Evolutionary conservation across 1,140 invertebrate species (phyloP), one percentile per base, ranked within the genome.

Genomic region (Drosophila albomicans): DNA sequence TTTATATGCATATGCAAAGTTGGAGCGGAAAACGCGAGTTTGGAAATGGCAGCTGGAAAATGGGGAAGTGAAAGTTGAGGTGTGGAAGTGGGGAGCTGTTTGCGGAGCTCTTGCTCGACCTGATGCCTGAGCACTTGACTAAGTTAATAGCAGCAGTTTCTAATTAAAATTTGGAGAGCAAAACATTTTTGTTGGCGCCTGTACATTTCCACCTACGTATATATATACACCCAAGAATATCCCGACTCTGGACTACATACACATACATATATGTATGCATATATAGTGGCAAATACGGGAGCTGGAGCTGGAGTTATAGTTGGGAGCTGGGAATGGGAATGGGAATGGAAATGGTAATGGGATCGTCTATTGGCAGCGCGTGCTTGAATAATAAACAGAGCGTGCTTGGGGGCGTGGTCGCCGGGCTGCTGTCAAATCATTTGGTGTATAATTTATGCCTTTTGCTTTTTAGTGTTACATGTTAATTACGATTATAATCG

Each of bases 351-450:
- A 30, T 15, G 38, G 35, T 45, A 20, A 28, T 15, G 57, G 45
- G 28, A 15, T 13, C 11, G 41, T 87, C 63, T 73, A 81, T 84
- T 77, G 77, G 57, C 67, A 67, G 84, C 80, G 52, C 74, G 84
- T 87, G 84, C 85, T 87, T 80, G 85, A 84, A 89, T 88, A 87
- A 78, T 78, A 89, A 88, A 84, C 81, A 88, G 84, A 81, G 74
- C 84, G 65, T 68, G 66, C 46, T 25, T 43, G 5, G 6, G 7
- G 35, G 20, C 4, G 62, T 2, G 8, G n/a, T 16, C 41, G 46
- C 32, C 51, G 20, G 20, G 43, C 51, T 64, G 70, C 62, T 88
- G 64, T 65, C 80, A 84, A 87, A 84, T 88, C 85, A 76, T 75
- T 78, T 82, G 67, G 30, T 75, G 66, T 80, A 78, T 84, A 87